These are phyloP conservation scores for Crematogaster levior DNA, from an alignment of 2,888 invertebrate species.

Conservation along the genomic window DNA sequence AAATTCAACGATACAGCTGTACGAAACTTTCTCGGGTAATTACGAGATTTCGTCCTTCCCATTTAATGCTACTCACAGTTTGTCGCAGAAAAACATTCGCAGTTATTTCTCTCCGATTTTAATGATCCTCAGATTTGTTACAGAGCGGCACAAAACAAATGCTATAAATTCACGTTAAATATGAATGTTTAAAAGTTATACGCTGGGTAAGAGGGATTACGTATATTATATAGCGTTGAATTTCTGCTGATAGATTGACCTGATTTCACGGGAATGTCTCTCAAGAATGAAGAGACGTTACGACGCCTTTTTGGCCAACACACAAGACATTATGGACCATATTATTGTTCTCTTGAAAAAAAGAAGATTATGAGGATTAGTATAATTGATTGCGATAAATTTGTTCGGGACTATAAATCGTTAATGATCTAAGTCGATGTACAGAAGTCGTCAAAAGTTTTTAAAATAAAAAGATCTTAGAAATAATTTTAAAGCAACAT, in stretches of 20 bases:
- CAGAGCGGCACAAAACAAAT: not conserved
- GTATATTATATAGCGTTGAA: constrained; percentile 7
- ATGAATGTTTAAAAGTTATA: constrained; percentile 5
- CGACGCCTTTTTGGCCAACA: not conserved
- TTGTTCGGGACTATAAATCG: not conserved
- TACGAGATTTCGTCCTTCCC: not conserved
- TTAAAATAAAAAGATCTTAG: not conserved
- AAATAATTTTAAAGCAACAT: not conserved
- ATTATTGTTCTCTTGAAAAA: not conserved
- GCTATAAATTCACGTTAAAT: not conserved
- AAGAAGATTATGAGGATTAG: not conserved
- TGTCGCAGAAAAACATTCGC: not conserved
- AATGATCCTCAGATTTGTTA: constrained; percentile 1
- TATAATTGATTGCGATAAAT: not conserved
- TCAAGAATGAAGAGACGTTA: constrained; percentile 23
- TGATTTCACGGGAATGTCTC: constrained; percentile 20
- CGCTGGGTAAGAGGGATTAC: not conserved
- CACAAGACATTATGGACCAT: constrained; percentile 1
- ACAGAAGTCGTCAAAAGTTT: not conserved
- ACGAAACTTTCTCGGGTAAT: constrained; percentile 26
- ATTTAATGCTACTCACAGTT: not conserved
- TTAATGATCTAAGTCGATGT: not conserved
- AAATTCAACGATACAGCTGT: constrained; percentile 27
- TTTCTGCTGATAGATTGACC: constrained; percentile 24
- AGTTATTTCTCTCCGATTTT: not conserved